Base-by-base conservation (phyloP, 2,113 vertebrate genomes). In the Solenodon paradoxus region DNA sequence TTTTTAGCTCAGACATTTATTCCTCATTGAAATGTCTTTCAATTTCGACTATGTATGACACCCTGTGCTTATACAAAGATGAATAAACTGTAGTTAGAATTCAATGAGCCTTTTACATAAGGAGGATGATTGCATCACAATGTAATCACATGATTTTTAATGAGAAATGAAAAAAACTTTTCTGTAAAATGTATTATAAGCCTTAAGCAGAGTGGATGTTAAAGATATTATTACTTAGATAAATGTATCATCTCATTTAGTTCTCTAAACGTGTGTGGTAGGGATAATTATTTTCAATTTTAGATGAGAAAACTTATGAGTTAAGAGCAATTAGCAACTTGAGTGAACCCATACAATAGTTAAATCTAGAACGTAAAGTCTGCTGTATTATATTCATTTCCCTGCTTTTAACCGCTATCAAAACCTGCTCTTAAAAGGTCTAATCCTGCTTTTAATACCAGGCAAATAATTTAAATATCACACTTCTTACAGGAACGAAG, bases 211-310 rank as follows among this genome's bases (percentile, higher is more conserved):
- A 88, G 24, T 47, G 11, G 7, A 38, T 81, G 17, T 85, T 51
- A 42, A 75, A 83, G 47, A 83, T n/a, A 69, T 16, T 40, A 30
- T 87, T 42, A 66, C 51, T 63, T 78, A 1, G 15, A 45, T 59
- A 57, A 82, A n/a, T 35, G 1, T 57, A 6, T 81, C 71, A 69
- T 28, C 26, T 80, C 12, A 8, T 88, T 87, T 80, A 78, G n/a
- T 49, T 74, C 13, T 7, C 9, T 12, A 74, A 68, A 78, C 15
- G 92, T 11, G 38, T 81, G 15, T 2, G 32, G 2, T 78, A 72
- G 7, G 13, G 89, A 86, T 94, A 20, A 79, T 61, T 85, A 64
- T 68, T 96, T 81, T 74, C 3, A 87, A 61, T 91, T 59, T 81
- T 3, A 61, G 8, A 75, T 32, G 7, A 68, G 16, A 90, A 96